A percentile compares a stretch with the other conserved stretches of the same genome.
Conservation (phyloP, 2,113 vertebrate genomes). For the Rhipidura dahli region DNA sequence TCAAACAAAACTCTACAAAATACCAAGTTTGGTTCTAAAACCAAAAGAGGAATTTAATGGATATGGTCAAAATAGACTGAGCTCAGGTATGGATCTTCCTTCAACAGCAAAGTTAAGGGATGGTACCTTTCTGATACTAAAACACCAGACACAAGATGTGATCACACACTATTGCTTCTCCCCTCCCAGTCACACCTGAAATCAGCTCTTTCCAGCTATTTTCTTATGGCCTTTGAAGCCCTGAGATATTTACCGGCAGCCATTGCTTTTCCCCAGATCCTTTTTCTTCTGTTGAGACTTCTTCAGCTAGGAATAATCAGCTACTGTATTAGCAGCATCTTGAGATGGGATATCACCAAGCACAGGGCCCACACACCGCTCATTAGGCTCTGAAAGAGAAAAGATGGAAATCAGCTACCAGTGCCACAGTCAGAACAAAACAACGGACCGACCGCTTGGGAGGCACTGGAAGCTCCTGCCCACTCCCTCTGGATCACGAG, state of each 20-base stretch:
- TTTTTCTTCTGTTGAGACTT: conserved; percentile 53
- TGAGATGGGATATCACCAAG: conserved; percentile 33
- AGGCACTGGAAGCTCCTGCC: neutral
- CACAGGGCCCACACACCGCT: conserved; percentile 60
- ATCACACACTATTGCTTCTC: neutral
- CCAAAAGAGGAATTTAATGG: neutral
- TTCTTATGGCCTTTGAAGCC: neutral
- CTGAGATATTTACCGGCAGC: conserved; percentile 82
- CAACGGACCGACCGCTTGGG: accelerated
- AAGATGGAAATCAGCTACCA: neutral
- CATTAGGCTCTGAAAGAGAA: conserved; percentile 69
- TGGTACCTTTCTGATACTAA: neutral
- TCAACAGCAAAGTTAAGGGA: neutral
- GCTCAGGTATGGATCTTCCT: neutral
- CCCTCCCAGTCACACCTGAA: neutral
- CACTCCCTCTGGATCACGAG: neutral
- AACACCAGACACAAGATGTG: neutral
- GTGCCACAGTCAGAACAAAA: neutral
- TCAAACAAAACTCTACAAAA: neutral
- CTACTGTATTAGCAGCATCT: conserved; percentile 62
- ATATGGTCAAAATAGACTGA: neutral
- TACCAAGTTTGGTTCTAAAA: neutral
- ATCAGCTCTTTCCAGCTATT: neutral
- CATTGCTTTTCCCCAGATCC: conserved; percentile 76
- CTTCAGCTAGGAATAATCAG: conserved; percentile 68